Evolutionary conservation across 2,113 vertebrate species (phyloP).

Genomic region (Naja naja): DNA sequence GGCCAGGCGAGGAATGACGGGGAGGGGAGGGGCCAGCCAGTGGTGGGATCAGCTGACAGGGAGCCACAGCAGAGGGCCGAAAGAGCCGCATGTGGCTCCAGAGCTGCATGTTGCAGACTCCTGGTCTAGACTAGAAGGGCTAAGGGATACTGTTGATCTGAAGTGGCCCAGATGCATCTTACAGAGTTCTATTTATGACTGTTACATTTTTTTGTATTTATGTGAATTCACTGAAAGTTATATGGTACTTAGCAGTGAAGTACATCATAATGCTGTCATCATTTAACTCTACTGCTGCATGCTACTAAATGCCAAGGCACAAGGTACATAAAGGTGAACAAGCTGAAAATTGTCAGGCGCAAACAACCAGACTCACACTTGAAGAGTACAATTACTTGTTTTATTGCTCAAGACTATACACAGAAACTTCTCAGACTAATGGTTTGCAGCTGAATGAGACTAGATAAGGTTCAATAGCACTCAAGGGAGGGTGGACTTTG

Average conservation of each 20-base stretch:
- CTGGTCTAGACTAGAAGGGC: background rate
- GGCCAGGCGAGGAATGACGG: no score
- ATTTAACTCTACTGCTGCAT: background rate
- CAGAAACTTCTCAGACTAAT: background rate
- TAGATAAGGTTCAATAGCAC: background rate
- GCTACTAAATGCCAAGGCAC: background rate
- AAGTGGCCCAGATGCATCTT: background rate
- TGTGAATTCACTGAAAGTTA: background rate
- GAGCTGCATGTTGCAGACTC: no score
- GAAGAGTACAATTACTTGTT: background rate
- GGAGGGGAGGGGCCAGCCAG: no score
- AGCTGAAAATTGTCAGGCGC: background rate
- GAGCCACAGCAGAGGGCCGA: no score
- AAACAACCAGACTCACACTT: background rate
- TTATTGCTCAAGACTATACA: background rate
- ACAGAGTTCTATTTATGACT: background rate
- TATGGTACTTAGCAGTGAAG: background rate
- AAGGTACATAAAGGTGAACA: background rate
- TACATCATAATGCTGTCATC: background rate
- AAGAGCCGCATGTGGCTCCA: no score
- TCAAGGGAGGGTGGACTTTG: background rate
- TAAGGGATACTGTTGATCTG: background rate
- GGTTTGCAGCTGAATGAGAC: background rate
- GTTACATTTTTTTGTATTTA: background rate
- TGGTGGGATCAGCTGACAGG: no score